Base-by-base conservation (phyloP, 1,140 invertebrate genomes). In the Philaenus spumarius region DNA sequence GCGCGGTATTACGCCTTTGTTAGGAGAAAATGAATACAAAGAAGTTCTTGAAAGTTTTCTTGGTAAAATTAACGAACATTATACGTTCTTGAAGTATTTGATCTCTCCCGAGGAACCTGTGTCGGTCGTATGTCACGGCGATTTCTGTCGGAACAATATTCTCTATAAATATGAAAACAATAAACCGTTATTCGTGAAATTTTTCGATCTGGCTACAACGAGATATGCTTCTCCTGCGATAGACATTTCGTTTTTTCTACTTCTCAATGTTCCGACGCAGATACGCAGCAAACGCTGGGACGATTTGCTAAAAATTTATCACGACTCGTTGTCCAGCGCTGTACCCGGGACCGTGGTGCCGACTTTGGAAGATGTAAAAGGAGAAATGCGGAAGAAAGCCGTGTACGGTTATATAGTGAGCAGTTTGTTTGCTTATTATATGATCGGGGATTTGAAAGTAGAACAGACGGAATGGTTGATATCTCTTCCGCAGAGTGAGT, bases 131-230 rank as follows among this genome's bases (percentile, higher is more conserved):
- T 75, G 70, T 23, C 79, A 81, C 62, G 79, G 79, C n/a, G 79
- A 80, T 62, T 78, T 73, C 60, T 78, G 76, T 73, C 74, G 72
- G 43, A 80, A 80, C 58, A 81, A 81, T 57, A 70, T 81, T 17
- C 60, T 80, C 40, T 81, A 76, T 64, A 71, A 70, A 58, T 70
- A 73, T 23, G 61, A 72, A 1, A 43, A 63, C 12, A 63, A 55
- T 0, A 39, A 60, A 12, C 51, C 69, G 0, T 23, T 66, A 0
- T 63, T 64, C n/a, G 62, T 70, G 0, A 70, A 69, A 48, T 48
- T 78, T 1, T 60, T 77, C 17, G 76, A 78, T 56, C 73, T 76
- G 17, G 74, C 71, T 3, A 43, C 67, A 15, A 45, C 69, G 0
- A 57, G 52, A 19, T 75, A 75, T 48, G 59, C 67, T 0, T 70